phyloP scores from a whole-genome alignment of 2,113 vertebrate species.

The Colossoma macropomum region DNA sequence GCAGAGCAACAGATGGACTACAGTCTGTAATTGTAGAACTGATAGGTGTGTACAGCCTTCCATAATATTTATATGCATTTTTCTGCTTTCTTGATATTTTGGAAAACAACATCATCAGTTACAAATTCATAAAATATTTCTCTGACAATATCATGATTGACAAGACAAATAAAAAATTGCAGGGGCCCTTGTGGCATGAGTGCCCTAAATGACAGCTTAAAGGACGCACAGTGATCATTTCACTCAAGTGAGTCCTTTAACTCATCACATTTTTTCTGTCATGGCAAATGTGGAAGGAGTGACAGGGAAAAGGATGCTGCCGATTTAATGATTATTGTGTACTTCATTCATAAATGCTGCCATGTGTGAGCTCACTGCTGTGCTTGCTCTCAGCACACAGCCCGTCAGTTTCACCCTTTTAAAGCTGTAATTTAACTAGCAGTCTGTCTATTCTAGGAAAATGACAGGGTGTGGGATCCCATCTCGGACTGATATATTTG shows the following conservation, averaged over 20 bases:
- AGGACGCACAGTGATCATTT: neutral
- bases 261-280: neutral
- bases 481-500: constrained; percentile 72
- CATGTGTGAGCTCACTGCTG: constrained; percentile 68
- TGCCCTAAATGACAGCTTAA: neutral
- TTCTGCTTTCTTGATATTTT: too few species aligned
- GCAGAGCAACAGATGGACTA: too few species aligned
- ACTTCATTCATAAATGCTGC: constrained; percentile 69
- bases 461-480: constrained; percentile 77
- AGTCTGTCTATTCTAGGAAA: constrained; percentile 78
- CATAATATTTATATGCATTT: too few species aligned
- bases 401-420: constrained; percentile 74
- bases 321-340: constrained; percentile 45
- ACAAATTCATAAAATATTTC: too few species aligned
- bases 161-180: too few species aligned
- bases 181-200: too few species aligned
- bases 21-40: too few species aligned
- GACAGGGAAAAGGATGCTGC: neutral
- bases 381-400: constrained; percentile 63
- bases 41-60: too few species aligned
- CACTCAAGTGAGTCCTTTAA: neutral
- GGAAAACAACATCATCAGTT: too few species aligned
- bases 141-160: too few species aligned
- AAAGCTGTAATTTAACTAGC: constrained; percentile 80
- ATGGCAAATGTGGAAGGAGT: too few species aligned